Base-by-base conservation (phyloP, 2,113 vertebrate genomes). In the Eurypyga helias region DNA sequence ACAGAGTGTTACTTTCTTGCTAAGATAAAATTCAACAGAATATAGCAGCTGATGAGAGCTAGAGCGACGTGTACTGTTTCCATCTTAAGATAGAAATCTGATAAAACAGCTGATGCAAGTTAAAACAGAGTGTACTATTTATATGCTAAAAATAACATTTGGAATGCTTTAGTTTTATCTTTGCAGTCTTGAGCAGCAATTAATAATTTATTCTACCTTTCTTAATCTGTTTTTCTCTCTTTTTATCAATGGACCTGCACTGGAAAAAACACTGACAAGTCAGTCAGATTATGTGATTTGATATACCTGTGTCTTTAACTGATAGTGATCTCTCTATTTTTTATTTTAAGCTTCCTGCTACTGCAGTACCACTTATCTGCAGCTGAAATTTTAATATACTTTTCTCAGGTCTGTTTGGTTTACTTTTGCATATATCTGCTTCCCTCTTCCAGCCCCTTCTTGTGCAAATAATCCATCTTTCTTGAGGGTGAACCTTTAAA, bases 31-130 rank as follows among this genome's bases (percentile, higher is more conserved):
- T 87, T 28, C 36, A 79, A 14, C 93, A 71, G 62, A 96, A 78
- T 54, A 64, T 15, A 95, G 76, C 85, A 94, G 88, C 96, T 93
- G 92, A 84, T 71, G 70, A 78, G 55, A 61, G 83, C 84, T 90
- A 18, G 70, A 93, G 60, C 25, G 20, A 45, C 7, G 41, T 97
- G 72, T 80, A n/a, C 89, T 82, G 69, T 93, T 97, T 97, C 95
- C 81, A 93, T 97, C 78, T 78, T 90, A 93, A 96, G 93, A 96
- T 96, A 97, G 97, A 91, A 96, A 96, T 94, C 84, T 84, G 94
- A 96, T 97, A 96, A 97, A 97, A 91, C 75, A 95, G 89, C 94
- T 96, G 94, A 97, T 95, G 93, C 67, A 84, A 96, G 70, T 91
- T 97, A 94, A 88, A 97, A 96, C 85, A 93, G 67, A 48, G 66